Conservation (phyloP, 2,113 vertebrate species). For the Protomyctophum bolini region DNA sequence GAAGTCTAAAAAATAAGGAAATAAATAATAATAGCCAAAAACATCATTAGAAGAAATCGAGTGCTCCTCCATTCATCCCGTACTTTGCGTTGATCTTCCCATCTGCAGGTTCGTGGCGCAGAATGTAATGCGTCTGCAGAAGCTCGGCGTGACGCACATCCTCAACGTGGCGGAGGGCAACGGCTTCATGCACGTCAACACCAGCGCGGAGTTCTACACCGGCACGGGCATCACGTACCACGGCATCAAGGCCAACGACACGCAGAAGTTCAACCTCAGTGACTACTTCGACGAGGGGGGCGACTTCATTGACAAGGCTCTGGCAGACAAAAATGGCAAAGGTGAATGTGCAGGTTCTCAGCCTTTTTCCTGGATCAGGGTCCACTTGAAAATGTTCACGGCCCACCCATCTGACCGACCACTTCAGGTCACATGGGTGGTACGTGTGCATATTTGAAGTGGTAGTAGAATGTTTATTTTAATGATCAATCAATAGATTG, state of each 20-base stretch:
- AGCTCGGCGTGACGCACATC: conserved; percentile 92
- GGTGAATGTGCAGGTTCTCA: conserved; percentile 45
- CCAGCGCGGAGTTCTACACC: conserved; percentile 90
- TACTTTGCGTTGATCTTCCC: conserved; percentile 27
- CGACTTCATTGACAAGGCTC: conserved; percentile 93
- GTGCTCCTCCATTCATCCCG: conserved; percentile 23
- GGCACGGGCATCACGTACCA: conserved; percentile 93
- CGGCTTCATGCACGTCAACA: conserved; percentile 99
- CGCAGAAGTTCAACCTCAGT: conserved; percentile 91
- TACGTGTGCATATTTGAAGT: too few relatives aligned
- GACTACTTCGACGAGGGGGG: conserved; percentile 94
- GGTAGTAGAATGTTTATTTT: too few relatives aligned
- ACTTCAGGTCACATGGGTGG: too few relatives aligned
- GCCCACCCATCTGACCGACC: too few relatives aligned
- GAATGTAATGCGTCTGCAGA: conserved; percentile 89
- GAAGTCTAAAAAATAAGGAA: too few relatives aligned
- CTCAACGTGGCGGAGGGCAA: conserved; percentile 95
- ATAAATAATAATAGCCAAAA: too few relatives aligned
- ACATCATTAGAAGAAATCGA: too few relatives aligned
- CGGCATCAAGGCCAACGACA: conserved; percentile 94
- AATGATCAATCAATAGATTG: too few relatives aligned
- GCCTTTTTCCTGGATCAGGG: too few relatives aligned
- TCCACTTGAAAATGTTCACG: too few relatives aligned
- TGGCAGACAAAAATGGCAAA: conserved; percentile 93
- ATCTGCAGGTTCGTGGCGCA: conserved; percentile 90